These are phyloP conservation scores for Cylas formicarius DNA, from an alignment of 1,140 invertebrate genomes.

Conservation along the genomic window DNA sequence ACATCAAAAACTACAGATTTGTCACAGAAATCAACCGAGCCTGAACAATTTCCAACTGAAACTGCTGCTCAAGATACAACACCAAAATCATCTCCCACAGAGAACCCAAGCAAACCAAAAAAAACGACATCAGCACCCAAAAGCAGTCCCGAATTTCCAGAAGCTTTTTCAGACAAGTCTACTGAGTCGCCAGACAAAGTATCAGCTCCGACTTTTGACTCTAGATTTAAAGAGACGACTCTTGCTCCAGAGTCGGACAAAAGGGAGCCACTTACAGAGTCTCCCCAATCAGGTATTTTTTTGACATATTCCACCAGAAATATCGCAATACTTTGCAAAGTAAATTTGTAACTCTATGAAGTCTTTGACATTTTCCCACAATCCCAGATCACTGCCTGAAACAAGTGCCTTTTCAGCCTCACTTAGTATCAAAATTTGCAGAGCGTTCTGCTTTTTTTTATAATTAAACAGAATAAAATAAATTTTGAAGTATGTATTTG, in stretches of 20 bases:
- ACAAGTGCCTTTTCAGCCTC: too few relatives aligned
- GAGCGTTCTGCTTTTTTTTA: too few relatives aligned
- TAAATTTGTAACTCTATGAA: too few relatives aligned
- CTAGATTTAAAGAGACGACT: constrained; percentile 13
- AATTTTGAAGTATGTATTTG: too few relatives aligned
- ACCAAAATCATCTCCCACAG: not conserved
- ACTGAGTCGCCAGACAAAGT: not conserved
- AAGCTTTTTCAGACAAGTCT: too few relatives aligned
- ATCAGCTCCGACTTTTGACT: constrained; percentile 1
- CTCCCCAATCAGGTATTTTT: constrained; percentile 6
- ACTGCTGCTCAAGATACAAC: not conserved
- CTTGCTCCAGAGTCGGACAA: constrained; percentile 3
- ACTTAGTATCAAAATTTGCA: too few relatives aligned
- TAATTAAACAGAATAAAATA: too few relatives aligned
- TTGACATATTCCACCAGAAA: not conserved
- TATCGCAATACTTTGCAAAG: not conserved
- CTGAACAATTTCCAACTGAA: too few relatives aligned
- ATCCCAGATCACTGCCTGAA: too few relatives aligned
- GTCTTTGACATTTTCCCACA: too few relatives aligned
- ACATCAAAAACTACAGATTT: constrained; percentile 1
- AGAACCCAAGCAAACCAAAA: not conserved
- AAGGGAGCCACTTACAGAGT: constrained; percentile 13
- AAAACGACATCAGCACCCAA: not conserved
- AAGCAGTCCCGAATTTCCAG: not conserved
- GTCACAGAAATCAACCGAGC: constrained; percentile 4